phyloP scores from a whole-genome alignment of 2,888 invertebrate genomes.

The Trichogramma dendrolimi region DNA sequence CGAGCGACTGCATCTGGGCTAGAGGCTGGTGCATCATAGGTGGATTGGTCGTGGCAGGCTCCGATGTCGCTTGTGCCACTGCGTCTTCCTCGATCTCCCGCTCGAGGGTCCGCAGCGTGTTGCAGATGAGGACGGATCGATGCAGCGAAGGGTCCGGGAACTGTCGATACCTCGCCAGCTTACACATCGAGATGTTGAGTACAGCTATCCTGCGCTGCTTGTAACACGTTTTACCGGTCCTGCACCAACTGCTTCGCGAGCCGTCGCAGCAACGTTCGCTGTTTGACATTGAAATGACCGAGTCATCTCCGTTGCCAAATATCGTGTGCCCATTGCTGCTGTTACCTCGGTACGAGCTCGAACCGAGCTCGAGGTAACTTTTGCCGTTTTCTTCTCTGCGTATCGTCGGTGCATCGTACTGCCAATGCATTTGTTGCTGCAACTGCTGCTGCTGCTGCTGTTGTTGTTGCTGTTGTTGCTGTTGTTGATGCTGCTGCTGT shows the following conservation, averaged over 20 bases:
- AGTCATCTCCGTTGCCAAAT: neutral
- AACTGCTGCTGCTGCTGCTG: constrained; percentile 42
- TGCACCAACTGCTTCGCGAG: constrained; percentile 70
- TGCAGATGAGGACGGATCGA: constrained; percentile 88
- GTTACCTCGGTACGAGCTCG: constrained; percentile 45
- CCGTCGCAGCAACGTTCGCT: constrained; percentile 66
- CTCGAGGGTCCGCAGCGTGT: constrained; percentile 83
- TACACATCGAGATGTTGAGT: constrained; percentile 87
- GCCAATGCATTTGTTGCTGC: constrained; percentile 37
- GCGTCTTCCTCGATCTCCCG: constrained; percentile 77
- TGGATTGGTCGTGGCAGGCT: constrained; percentile 40
- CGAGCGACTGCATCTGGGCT: constrained; percentile 49
- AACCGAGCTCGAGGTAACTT: constrained; percentile 80
- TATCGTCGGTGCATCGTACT: constrained; percentile 66
- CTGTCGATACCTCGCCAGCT: constrained; percentile 81
- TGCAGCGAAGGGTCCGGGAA: constrained; percentile 85
- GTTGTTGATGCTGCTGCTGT: constrained; percentile 41
- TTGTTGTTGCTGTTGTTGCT: constrained; percentile 27
- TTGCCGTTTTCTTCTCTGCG: constrained; percentile 85
- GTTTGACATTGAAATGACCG: neutral
- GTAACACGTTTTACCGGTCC: constrained; percentile 73
- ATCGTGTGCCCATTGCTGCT: neutral
- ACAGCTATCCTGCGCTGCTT: constrained; percentile 82
- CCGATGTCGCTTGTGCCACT: constrained; percentile 47
- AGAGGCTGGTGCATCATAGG: constrained; percentile 48